A percentile compares a stretch with the other conserved stretches of the same genome.
Conservation (phyloP, 1,140 invertebrate genomes). For the Himalopsyche phryganea region DNA sequence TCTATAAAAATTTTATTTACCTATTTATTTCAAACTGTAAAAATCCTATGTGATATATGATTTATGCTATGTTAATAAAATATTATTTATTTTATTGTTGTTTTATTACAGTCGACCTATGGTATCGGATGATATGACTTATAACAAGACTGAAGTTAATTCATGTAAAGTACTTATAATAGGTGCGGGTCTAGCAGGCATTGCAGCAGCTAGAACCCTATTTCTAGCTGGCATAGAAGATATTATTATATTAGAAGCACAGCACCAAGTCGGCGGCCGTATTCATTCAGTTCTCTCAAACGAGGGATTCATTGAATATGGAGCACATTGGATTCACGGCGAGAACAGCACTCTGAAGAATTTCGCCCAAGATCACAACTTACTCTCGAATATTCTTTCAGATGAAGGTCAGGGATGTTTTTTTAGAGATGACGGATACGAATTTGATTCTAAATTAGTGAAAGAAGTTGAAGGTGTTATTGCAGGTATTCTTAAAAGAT, state of each 20-base stretch:
- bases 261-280: conserved; percentile 63
- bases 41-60: no score
- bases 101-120: no score
- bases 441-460: conserved; percentile 46
- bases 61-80: no score
- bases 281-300: conserved; percentile 62
- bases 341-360: conserved; percentile 56
- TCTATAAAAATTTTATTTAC: no score
- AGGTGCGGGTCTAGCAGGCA: conserved; percentile 58
- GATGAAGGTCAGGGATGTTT: conserved; percentile 56
- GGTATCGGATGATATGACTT: no score
- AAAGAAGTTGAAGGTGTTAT: conserved; percentile 41
- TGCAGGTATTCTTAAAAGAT: conserved; percentile 48
- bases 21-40: no score
- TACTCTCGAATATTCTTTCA: conserved; percentile 47
- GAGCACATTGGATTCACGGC: conserved; percentile 76
- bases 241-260: conserved; percentile 58
- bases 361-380: conserved; percentile 43
- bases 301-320: conserved; percentile 62
- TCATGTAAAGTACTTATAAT: conserved; percentile 45
- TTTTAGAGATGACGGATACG: conserved; percentile 51
- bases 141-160: neutral
- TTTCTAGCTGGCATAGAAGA: conserved; percentile 53
- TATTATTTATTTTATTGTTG: no score
- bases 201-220: conserved; percentile 56